Base-by-base conservation (phyloP, 1,140 invertebrate genomes). In the Drosophila repleta region DNA sequence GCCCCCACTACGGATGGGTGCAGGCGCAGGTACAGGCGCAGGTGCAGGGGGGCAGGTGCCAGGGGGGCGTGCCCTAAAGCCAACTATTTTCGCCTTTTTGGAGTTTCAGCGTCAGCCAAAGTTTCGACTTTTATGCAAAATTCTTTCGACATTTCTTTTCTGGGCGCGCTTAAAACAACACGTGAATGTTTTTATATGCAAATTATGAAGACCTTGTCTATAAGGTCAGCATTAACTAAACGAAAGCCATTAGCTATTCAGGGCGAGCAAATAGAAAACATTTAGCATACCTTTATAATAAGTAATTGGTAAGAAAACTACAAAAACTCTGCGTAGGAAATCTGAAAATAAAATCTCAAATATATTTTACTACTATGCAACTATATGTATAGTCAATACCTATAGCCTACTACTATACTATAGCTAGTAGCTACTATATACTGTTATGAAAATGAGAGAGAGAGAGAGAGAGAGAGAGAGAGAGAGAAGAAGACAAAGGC, bases 121-220 rank as follows among this genome's bases (percentile, higher is more conserved):
- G 73, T 81, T 85, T 83, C 74, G 75, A 77, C 80, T 78, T 89
- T 75, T 76, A 53, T 39, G 45, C 51, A 51, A 62, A 35, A 35
- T 13, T 43, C 15, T 4, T 15, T 43, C 6, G 29, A 5, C 5
- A 43, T 15, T 43, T 43, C 24, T 26, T 26, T 70, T 56, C 32
- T n/a, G 15, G 37, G 68, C 45, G 63, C 29, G 49, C 20, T 39
- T 39, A 18, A 60, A 29, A 62, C 55, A 24, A 17, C 39, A 57
- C 10, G 46, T 32, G 52, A 68, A 53, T 52, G 68, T 53, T 68
- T 73, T 73, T 29, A 39, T 66, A 17, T 52, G 43, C 24, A 56
- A 60, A 32, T 20, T 21, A 37, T 17, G 24, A 35, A 53, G 18
- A 21, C 51, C 65, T 68, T 65, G 76, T 66, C 60, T 52, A 46